These are phyloP conservation scores for Panthera uncia DNA, from an alignment of 2,113 vertebrate species.

Conservation along the genomic window DNA sequence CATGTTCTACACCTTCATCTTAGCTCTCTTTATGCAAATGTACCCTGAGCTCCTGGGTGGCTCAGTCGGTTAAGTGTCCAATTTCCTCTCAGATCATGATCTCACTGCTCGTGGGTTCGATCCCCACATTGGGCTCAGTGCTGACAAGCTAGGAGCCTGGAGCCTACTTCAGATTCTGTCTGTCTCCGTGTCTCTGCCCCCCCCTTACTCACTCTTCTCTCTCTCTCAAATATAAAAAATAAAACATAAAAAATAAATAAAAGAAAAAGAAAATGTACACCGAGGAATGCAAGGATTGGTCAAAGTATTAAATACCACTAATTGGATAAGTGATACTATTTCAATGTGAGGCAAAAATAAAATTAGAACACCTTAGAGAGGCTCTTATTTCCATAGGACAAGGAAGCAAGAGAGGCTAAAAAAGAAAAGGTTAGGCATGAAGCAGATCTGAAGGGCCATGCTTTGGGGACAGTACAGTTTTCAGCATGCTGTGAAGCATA, in stretches of 20 bases:
- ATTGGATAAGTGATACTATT: background rate
- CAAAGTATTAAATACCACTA: background rate
- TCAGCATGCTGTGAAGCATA: background rate
- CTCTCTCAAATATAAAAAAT: too few relatives aligned
- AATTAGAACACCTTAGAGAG: background rate
- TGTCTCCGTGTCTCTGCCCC: too few relatives aligned
- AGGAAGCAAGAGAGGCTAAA: background rate
- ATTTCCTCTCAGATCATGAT: too few relatives aligned
- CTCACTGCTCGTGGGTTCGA: too few relatives aligned
- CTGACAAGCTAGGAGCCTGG: too few relatives aligned
- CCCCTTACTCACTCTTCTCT: too few relatives aligned
- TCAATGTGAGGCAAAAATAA: background rate
- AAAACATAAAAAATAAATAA: too few relatives aligned
- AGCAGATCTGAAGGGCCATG: background rate
- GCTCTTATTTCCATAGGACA: background rate
- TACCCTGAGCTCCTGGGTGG: too few relatives aligned
- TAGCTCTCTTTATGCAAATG: background rate
- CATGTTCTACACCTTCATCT: background rate
- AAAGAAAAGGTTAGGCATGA: background rate
- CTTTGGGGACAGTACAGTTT: background rate
- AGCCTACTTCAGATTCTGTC: too few relatives aligned
- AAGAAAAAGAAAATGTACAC: too few relatives aligned
- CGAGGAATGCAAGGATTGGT: background rate
- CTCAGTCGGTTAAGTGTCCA: too few relatives aligned
- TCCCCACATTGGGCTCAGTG: too few relatives aligned